Evolutionary conservation across 2,888 invertebrate genomes (phyloP).

Genomic region (Dynastes hyllus): DNA sequence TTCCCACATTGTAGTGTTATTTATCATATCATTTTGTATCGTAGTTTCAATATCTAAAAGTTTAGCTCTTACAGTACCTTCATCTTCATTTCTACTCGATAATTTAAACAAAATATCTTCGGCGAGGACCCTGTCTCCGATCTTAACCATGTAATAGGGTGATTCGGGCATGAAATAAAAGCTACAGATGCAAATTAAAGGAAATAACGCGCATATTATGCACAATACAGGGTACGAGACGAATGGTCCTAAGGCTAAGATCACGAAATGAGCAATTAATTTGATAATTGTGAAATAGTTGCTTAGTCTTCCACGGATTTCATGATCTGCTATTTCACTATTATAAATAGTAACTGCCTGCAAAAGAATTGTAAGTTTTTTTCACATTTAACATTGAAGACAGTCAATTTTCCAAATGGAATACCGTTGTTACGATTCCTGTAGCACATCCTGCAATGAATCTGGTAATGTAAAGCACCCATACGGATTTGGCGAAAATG

Average conservation of each 20-base stretch:
- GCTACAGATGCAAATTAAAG: constrained; percentile 52
- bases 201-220: constrained; percentile 50
- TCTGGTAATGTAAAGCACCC: constrained; percentile 76
- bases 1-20: constrained; percentile 60
- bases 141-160: constrained; percentile 63
- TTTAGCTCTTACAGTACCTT: constrained; percentile 64
- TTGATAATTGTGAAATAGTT: constrained; percentile 54
- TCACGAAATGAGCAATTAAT: constrained; percentile 69
- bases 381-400: background rate
- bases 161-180: constrained; percentile 76
- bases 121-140: constrained; percentile 66
- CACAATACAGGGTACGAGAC: constrained; percentile 68
- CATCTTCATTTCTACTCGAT: constrained; percentile 50
- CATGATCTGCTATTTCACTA: constrained; percentile 69
- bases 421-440: constrained; percentile 73
- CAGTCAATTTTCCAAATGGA: constrained; percentile 24
- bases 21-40: constrained; percentile 65
- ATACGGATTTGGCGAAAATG: constrained; percentile 62
- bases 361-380: constrained; percentile 55
- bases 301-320: constrained; percentile 67
- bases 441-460: constrained; percentile 82
- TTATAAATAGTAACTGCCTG: constrained; percentile 69
- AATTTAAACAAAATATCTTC: constrained; percentile 61
- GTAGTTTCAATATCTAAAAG: constrained; percentile 68
- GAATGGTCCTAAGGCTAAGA: constrained; percentile 73